Percentiles rank a stretch among this genome's conserved stretches.
Evolutionary conservation across 1,140 invertebrate species (phyloP).

Genomic region (Pomacea maculata): DNA sequence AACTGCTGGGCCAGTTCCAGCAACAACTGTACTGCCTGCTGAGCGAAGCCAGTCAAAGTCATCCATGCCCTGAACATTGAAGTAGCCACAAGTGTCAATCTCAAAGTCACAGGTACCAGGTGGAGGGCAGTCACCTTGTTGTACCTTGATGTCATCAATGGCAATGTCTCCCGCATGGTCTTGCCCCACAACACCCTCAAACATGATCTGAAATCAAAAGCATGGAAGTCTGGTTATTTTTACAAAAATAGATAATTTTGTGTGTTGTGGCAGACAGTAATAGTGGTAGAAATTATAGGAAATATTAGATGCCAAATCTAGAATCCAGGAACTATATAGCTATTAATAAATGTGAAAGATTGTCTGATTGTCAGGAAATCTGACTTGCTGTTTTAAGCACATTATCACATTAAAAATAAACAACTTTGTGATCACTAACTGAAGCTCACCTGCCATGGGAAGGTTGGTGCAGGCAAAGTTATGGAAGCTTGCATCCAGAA

Average conservation of each 20-base stretch:
- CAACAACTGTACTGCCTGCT: conserved; percentile 48
- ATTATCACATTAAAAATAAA: too few species aligned
- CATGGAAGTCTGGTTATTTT: too few species aligned
- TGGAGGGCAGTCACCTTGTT: conserved; percentile 41
- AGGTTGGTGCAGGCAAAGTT: conserved; percentile 26
- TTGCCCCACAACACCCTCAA: conserved; percentile 52
- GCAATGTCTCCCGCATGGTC: conserved; percentile 58
- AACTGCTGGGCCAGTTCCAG: conserved; percentile 49
- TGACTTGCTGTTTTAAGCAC: too few species aligned
- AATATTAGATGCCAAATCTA: too few species aligned
- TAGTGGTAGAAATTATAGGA: too few species aligned
- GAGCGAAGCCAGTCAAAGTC: conserved; percentile 58
- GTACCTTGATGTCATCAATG: conserved; percentile 57
- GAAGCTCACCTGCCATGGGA: conserved; percentile 33
- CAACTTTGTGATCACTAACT: too few species aligned
- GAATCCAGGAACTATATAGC: too few species aligned
- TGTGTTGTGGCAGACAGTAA: too few species aligned
- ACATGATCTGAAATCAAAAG: conserved; percentile 45
- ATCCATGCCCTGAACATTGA: conserved; percentile 40
- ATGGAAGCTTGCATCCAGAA: conserved; percentile 52
- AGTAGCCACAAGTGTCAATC: conserved; percentile 55
- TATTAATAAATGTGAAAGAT: too few species aligned
- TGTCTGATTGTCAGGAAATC: too few species aligned
- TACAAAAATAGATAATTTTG: background rate
- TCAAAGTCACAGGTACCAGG: conserved; percentile 61